phyloP scores from a whole-genome alignment of 2,113 vertebrate genomes.

The Charadrius vociferus region DNA sequence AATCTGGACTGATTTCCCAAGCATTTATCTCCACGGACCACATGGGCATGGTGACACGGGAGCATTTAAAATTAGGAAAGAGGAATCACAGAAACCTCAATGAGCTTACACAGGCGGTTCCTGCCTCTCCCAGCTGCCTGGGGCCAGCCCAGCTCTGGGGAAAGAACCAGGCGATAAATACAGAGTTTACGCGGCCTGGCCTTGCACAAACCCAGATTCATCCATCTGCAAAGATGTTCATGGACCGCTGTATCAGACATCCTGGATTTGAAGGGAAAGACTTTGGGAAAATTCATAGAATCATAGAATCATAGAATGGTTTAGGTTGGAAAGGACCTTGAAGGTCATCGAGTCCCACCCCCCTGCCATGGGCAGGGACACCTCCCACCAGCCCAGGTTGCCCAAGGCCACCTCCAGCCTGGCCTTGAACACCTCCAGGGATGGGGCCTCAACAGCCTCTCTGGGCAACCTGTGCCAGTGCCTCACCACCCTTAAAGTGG shows the following conservation, averaged over 20 bases:
- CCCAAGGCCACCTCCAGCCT: no score
- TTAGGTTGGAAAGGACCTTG: no score
- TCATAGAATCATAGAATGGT: no score
- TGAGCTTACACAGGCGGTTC: neutral
- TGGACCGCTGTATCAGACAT: rapidly evolving
- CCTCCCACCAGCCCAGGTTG: no score
- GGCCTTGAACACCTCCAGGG: no score
- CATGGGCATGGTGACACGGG: neutral
- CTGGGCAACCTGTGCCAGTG: no score
- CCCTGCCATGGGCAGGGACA: no score
- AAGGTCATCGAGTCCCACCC: no score
- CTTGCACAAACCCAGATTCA: neutral
- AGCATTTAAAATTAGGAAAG: neutral
- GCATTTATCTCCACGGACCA: neutral
- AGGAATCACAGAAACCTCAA: neutral
- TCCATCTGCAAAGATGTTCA: neutral
- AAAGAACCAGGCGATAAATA: neutral
- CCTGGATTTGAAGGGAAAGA: neutral
- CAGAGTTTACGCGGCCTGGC: neutral
- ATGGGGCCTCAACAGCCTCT: no score
- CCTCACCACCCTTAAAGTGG: no score
- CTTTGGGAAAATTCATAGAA: neutral
- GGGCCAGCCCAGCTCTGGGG: neutral
- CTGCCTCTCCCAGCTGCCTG: neutral
- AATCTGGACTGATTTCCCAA: neutral